These are phyloP conservation scores for Myotis findleyi DNA, from an alignment of 2,797 vertebrate genomes.

Conservation along the genomic window DNA sequence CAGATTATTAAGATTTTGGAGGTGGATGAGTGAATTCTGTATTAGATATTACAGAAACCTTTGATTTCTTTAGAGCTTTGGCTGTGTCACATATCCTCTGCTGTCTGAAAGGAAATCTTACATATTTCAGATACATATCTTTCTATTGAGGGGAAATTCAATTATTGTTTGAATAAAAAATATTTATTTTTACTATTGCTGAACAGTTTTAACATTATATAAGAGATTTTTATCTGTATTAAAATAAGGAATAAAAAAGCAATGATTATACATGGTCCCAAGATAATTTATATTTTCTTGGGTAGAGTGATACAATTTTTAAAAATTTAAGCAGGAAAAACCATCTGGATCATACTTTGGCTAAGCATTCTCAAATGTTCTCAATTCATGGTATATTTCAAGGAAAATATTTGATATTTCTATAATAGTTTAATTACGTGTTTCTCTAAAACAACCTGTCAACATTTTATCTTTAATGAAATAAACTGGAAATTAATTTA, in stretches of 20 bases:
- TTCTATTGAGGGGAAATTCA: conserved; percentile 3
- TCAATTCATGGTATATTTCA: conserved; percentile 2
- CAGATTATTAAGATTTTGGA: background rate
- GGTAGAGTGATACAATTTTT: background rate
- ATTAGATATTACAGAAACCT: background rate
- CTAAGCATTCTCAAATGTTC: background rate
- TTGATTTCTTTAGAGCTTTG: background rate
- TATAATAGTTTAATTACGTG: background rate
- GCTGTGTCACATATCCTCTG: background rate
- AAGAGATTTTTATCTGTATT: background rate
- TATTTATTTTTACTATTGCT: background rate
- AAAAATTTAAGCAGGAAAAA: conserved; percentile 30
- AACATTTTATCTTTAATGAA: background rate
- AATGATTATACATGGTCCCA: background rate
- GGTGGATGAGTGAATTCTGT: background rate
- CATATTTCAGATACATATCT: background rate
- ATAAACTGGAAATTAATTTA: conserved; percentile 16
- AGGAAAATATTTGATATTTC: background rate
- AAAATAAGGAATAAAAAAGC: conserved; percentile 19
- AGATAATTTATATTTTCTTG: background rate
- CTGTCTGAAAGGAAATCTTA: background rate
- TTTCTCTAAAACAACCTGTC: background rate
- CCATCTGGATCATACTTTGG: background rate
- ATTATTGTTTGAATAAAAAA: background rate
- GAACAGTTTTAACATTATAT: background rate